Conservation (phyloP, 1,140 invertebrate species). For the Myzus persicae region DNA sequence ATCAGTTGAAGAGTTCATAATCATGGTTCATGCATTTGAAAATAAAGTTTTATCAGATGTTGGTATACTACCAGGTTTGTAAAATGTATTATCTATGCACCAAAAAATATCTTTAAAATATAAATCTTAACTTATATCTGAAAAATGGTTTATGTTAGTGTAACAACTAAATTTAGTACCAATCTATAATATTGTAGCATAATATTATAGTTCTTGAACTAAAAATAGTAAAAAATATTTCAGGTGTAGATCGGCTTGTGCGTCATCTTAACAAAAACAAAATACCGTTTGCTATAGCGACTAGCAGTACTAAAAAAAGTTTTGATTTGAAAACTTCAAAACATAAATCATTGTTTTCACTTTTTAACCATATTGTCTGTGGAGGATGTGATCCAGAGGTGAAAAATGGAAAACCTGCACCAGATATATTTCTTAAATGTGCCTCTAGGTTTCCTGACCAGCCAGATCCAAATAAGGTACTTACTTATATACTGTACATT, state of each 20-base stretch:
- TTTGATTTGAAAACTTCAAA: slow-evolving; percentile 48
- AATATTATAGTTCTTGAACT: neutral
- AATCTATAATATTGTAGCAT: neutral
- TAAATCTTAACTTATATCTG: neutral
- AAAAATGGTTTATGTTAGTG: neutral
- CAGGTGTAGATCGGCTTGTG: slow-evolving; percentile 84
- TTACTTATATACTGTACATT: neutral
- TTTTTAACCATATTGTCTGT: slow-evolving; percentile 86
- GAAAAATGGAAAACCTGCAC: slow-evolving; percentile 88
- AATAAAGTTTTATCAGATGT: slow-evolving; percentile 22
- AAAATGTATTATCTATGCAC: neutral
- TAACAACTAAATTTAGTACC: neutral
- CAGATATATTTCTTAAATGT: slow-evolving; percentile 90
- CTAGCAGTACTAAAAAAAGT: slow-evolving; percentile 66
- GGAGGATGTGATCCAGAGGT: slow-evolving; percentile 84
- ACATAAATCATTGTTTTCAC: slow-evolving; percentile 63
- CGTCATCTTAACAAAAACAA: slow-evolving; percentile 79
- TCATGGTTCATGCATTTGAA: slow-evolving; percentile 17
- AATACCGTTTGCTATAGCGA: slow-evolving; percentile 87
- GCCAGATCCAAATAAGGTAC: slow-evolving; percentile 73
- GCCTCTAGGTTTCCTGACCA: slow-evolving; percentile 80
- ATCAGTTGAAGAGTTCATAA: slow-evolving; percentile 1
- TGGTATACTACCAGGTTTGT: slow-evolving; percentile 33
- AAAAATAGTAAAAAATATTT: neutral
- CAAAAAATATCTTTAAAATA: neutral